Evolutionary conservation across 1,140 invertebrate genomes (phyloP), one percentile per base, ranked within the genome.

Genomic region (Drosophila arizonae): DNA sequence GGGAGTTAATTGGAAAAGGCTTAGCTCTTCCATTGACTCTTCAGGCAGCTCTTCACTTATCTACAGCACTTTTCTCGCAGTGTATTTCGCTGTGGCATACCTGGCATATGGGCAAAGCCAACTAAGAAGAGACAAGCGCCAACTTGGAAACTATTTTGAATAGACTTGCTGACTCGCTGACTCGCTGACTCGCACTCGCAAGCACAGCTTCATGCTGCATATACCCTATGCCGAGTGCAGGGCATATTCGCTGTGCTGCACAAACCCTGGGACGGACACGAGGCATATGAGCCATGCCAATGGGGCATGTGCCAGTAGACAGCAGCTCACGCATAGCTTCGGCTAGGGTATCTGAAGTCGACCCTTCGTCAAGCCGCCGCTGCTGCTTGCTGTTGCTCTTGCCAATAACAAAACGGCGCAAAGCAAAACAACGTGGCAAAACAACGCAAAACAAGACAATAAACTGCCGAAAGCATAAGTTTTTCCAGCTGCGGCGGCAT

Each of bases 401-500:
- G 15, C 67, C 21, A 54, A 39, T 39, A 58, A 33, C 48, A 52
- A 52, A 60, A 68, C 55, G 55, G 36, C 6, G 30, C 41, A 39
- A 46, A 57, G 21, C 46, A 52, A 52, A 61, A 73, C 56, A 79
- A 80, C 36, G 36, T 11, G 17, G 43, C 65, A 79, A 80, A 84
- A 71, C 62, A 69, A 73, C 57, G 71, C 65, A 63, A 85, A 85
- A 84, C 79, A 72, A 85, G 71, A 80, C 81, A 80, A 85, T 85
- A 85, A 85, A 86, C 81, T 85, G 81, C 62, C 73, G 80, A 75
- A 77, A 79, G 77, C 73, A 85, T 84, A 84, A 84, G 80, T 77
- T 84, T 79, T 50, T 39, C 36, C 11, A 39, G 36, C 36, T 39
- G 36, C 36, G 36, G 36, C 36, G 11, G 36, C 36, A 13, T 11